phyloP scores from a whole-genome alignment of 1,140 invertebrate species.

The Papilio machaon region DNA sequence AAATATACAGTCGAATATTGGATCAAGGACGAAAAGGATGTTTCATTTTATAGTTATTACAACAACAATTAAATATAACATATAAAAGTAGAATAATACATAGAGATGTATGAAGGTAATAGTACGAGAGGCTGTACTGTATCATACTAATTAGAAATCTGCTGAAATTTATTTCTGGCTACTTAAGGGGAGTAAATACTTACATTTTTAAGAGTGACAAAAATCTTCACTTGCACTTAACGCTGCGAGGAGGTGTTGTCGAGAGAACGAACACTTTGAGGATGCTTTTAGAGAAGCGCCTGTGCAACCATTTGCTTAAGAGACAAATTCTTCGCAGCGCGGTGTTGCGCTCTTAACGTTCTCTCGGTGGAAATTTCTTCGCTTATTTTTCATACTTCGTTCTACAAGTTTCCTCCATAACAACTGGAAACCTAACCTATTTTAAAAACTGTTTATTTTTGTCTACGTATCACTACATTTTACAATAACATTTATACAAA shows the following conservation, averaged over 20 bases:
- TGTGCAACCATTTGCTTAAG: background rate
- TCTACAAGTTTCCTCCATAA: background rate
- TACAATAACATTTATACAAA: too few species aligned
- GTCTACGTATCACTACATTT: too few species aligned
- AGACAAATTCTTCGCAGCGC: background rate
- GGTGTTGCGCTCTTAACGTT: background rate
- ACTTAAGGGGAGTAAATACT: background rate
- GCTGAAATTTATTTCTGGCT: background rate
- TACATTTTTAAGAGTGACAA: background rate
- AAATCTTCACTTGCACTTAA: too few species aligned
- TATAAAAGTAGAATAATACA: too few species aligned
- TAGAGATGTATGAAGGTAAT: too few species aligned
- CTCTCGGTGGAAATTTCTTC: background rate
- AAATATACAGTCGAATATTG: too few species aligned
- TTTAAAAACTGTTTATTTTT: too few species aligned
- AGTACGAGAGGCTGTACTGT: too few species aligned
- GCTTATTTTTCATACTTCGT: background rate
- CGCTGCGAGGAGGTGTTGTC: background rate
- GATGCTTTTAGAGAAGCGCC: slow-evolving; percentile 1
- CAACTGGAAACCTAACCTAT: background rate
- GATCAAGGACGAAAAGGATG: too few species aligned
- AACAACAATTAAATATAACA: too few species aligned
- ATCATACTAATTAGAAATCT: too few species aligned
- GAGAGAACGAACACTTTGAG: background rate
- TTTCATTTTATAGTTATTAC: too few species aligned